A percentile compares a stretch with the other conserved stretches of the same genome.
These are phyloP conservation scores for Rhimphoctona megacephalus DNA, from an alignment of 2,888 invertebrate species.

Conservation along the genomic window DNA sequence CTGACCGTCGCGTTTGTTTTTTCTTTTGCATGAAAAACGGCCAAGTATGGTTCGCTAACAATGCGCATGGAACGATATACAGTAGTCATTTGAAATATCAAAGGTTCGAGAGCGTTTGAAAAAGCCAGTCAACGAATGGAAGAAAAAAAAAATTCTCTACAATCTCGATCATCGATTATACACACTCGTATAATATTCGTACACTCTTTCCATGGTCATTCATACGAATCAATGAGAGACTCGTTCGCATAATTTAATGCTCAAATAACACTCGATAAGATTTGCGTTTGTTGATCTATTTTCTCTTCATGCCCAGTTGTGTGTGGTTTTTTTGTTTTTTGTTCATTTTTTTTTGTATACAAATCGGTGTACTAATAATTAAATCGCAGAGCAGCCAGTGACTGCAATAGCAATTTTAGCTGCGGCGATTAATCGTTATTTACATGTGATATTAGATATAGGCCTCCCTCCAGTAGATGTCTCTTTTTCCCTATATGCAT, in stretches of 20 bases:
- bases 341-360: conserved; percentile 53
- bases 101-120: not conserved
- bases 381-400: conserved; percentile 51
- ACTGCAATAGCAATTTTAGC: conserved; percentile 45
- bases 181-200: conserved; percentile 34
- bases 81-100: conserved; percentile 16
- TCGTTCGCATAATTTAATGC: not conserved
- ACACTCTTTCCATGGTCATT: conserved; percentile 31
- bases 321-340: conserved; percentile 33
- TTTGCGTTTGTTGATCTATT: not conserved
- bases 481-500: conserved; percentile 20
- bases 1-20: not conserved
- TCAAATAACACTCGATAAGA: conserved; percentile 10
- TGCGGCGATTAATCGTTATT: conserved; percentile 62
- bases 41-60: conserved; percentile 4
- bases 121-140: conserved; percentile 12
- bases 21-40: conserved; percentile 6
- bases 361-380: conserved; percentile 64
- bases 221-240: conserved; percentile 41
- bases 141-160: conserved; percentile 23
- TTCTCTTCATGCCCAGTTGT: conserved; percentile 26
- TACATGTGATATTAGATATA: conserved; percentile 68
- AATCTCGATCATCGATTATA: conserved; percentile 21
- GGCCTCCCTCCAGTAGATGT: conserved; percentile 52
- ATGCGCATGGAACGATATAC: conserved; percentile 16